Base-by-base conservation (phyloP, 92 coral and sea anemone species). In the Phenganax marumi region DNA sequence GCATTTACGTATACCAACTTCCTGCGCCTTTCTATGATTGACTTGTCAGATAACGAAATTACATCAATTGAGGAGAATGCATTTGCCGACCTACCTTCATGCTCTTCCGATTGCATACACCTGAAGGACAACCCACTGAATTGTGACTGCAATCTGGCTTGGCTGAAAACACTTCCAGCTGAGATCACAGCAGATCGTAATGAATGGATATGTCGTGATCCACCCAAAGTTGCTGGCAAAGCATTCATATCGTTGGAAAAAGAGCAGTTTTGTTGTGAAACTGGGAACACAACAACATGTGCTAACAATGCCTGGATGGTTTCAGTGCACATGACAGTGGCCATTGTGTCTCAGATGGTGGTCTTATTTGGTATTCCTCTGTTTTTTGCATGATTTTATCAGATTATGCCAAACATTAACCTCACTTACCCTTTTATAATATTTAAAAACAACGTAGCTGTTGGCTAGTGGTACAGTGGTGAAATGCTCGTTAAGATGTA, bases 111-210 rank as follows among this genome's bases (percentile, higher is more conserved):
- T 1, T 77, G 81, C 43, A 9, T 77, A 54, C 53, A 77, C 8
- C 81, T 77, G 14, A 0, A 2, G 6, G 26, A 60, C 1, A 77
- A 77, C 53, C 81, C 81, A 33, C 64, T 77, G 50, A 77, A 78
- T 7, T 78, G 83, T 63, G 83, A 78, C 60, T 78, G 83, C 25
- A 78, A 78, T 12, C 17, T 78, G 73, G 73, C 61, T 0, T 63
- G 73, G 73, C 47, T 78, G 3, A 46, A 50, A 72, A 14, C 12
- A 0, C 39, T 33, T 54, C 12, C 50, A 9, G 68, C 55, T 50
- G 57, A 33, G 12, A 56, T 54, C 16, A 10, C 49, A 18, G 50
- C 17, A 12, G 52, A 76, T 43, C 57, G 26, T 12, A 21, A 0
- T 0, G 6, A 8, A 0, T 56, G 62, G 81, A 76, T 26, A 48